Conservation (phyloP, 2,888 invertebrate genomes). For the Tenthredo amoena region DNA sequence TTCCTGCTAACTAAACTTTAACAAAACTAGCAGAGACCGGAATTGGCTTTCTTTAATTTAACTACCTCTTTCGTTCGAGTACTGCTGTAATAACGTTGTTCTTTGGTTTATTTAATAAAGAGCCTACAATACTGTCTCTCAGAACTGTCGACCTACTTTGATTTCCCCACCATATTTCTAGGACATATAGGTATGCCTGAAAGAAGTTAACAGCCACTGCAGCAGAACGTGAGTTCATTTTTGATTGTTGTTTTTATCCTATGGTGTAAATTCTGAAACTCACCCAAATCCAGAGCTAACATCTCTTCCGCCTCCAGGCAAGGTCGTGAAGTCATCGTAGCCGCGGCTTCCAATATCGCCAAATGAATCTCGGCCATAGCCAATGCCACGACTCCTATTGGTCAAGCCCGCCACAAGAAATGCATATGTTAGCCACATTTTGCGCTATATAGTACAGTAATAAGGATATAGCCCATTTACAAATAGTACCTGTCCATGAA, state of each 20-base stretch:
- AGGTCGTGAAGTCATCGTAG: conserved; percentile 71
- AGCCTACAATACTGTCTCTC: too few relatives aligned
- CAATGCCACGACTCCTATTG: conserved; percentile 58
- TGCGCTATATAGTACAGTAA: background rate
- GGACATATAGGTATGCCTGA: too few relatives aligned
- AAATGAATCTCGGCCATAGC: conserved; percentile 69
- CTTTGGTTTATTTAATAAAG: too few relatives aligned
- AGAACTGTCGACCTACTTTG: too few relatives aligned
- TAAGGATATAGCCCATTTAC: background rate
- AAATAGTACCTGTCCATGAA: too few relatives aligned
- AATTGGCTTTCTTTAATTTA: too few relatives aligned
- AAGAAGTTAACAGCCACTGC: background rate
- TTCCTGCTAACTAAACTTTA: too few relatives aligned
- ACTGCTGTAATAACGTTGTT: too few relatives aligned
- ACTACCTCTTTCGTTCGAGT: too few relatives aligned
- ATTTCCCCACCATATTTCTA: too few relatives aligned
- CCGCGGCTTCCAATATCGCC: conserved; percentile 67
- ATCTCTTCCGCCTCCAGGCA: conserved; percentile 51
- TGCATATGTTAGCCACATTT: background rate
- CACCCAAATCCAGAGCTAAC: conserved; percentile 71
- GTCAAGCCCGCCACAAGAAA: background rate
- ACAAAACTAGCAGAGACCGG: too few relatives aligned
- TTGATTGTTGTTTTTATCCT: background rate
- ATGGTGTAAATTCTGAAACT: conserved; percentile 51
- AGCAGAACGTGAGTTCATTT: background rate